A percentile compares a stretch with the other conserved stretches of the same genome.
phyloP scores from a whole-genome alignment of 2,888 invertebrate genomes.

The Sarcophaga rosellei region DNA sequence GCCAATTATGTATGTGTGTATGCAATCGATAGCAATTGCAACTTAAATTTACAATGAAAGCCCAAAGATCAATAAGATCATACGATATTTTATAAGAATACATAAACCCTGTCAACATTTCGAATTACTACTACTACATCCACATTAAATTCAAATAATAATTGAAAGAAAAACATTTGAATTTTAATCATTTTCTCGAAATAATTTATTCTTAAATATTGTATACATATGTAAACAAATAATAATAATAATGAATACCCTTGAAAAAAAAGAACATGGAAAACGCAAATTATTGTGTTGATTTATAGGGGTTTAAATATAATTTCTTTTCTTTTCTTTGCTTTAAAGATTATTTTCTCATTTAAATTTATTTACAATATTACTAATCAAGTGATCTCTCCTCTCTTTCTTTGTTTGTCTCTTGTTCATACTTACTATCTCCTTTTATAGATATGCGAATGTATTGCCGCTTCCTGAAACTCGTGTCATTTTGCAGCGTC shows the following conservation, averaged over 20 bases:
- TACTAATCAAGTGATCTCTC: slow-evolving; percentile 1
- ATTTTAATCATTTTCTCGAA: neutral
- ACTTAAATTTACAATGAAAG: neutral
- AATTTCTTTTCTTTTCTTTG: too few species aligned
- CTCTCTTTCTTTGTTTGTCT: slow-evolving; percentile 30
- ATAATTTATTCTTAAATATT: neutral
- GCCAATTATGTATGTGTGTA: too few species aligned
- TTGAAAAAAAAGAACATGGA: neutral
- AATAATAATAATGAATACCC: neutral
- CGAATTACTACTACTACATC: too few species aligned
- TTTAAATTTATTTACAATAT: neutral
- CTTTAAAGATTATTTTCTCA: too few species aligned
- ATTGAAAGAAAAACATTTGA: neutral
- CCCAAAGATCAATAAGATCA: neutral
- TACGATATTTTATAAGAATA: neutral
- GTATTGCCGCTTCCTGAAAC: slow-evolving; percentile 97
- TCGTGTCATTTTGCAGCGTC: slow-evolving; percentile 88
- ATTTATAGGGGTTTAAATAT: too few species aligned
- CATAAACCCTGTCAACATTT: neutral
- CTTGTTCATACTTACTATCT: neutral
- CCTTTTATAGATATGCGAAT: slow-evolving; percentile 88
- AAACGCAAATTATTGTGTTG: too few species aligned
- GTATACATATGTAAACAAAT: too few species aligned
- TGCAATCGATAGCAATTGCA: neutral
- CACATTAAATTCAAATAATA: neutral